These are phyloP conservation scores for Sebastes diaconus DNA, from an alignment of 2,797 vertebrate genomes.

Conservation along the genomic window DNA sequence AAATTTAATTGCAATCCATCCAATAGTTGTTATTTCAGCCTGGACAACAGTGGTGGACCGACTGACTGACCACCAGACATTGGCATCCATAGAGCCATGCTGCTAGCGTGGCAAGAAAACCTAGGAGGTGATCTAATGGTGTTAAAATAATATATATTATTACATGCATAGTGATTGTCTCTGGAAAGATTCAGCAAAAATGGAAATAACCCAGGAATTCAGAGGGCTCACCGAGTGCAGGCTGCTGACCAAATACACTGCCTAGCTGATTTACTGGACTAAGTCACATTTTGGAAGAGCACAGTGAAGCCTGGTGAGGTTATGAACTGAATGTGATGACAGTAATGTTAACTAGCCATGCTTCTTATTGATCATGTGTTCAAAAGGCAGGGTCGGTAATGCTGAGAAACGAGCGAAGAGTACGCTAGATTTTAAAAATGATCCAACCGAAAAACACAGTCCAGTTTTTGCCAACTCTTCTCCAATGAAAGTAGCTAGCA, in stretches of 20 bases:
- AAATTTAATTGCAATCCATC: neutral
- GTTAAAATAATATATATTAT: neutral
- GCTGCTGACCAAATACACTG: neutral
- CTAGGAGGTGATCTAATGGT: neutral
- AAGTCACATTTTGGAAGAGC: neutral
- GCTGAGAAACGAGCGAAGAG: no score
- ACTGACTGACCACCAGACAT: neutral
- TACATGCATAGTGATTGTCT: neutral
- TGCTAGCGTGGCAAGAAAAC: neutral
- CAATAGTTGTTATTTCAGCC: neutral
- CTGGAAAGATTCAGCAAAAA: neutral
- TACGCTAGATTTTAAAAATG: no score
- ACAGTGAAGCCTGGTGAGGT: neutral
- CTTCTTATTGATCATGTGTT: neutral
- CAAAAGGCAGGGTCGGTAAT: no score
- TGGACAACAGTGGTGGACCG: neutral
- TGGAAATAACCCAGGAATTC: neutral
- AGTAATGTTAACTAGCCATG: neutral
- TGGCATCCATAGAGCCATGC: neutral
- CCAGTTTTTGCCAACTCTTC: no score
- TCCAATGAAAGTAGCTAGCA: no score
- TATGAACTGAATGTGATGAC: neutral
- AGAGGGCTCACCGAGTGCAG: neutral
- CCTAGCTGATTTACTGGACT: neutral
- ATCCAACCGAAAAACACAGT: no score